A percentile compares a stretch with the other conserved stretches of the same genome.
Conservation (phyloP, 2,888 invertebrate genomes). For the Eupeodes luniger region DNA sequence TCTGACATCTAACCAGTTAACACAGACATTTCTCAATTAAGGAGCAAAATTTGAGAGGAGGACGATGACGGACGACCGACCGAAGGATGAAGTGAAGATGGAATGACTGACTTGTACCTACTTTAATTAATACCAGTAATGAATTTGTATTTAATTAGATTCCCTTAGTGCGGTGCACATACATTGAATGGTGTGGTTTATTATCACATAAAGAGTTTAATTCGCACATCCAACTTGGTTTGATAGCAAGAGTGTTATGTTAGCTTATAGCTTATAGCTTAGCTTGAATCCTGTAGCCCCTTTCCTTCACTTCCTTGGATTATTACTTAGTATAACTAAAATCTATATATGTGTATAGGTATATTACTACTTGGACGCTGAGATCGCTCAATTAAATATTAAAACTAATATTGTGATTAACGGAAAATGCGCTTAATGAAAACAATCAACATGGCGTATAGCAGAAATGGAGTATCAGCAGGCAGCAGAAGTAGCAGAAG, state of each 20-base stretch:
- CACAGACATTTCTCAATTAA: constrained; percentile 7
- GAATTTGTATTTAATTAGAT: constrained; percentile 70
- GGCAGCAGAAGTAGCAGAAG: background rate
- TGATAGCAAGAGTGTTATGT: constrained; percentile 43
- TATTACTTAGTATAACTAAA: background rate
- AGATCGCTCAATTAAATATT: constrained; percentile 71
- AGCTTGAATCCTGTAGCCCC: background rate
- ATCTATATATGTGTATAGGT: background rate
- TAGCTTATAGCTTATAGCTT: background rate
- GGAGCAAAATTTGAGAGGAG: background rate
- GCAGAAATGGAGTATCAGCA: constrained; percentile 24
- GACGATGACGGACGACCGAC: background rate
- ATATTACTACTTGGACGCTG: constrained; percentile 18
- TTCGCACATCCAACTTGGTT: constrained; percentile 24
- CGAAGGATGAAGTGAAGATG: background rate
- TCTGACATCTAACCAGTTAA: constrained; percentile 32
- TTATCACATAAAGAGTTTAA: constrained; percentile 16
- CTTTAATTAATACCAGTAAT: constrained; percentile 65
- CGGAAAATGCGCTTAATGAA: constrained; percentile 64
- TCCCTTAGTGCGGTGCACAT: constrained; percentile 32
- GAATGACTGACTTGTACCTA: background rate
- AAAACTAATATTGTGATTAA: constrained; percentile 68
- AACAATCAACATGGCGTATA: constrained; percentile 61
- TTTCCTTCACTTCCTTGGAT: background rate
- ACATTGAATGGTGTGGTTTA: constrained; percentile 31